phyloP scores from a whole-genome alignment of 2,113 vertebrate genomes.

The Petroica traversi region DNA sequence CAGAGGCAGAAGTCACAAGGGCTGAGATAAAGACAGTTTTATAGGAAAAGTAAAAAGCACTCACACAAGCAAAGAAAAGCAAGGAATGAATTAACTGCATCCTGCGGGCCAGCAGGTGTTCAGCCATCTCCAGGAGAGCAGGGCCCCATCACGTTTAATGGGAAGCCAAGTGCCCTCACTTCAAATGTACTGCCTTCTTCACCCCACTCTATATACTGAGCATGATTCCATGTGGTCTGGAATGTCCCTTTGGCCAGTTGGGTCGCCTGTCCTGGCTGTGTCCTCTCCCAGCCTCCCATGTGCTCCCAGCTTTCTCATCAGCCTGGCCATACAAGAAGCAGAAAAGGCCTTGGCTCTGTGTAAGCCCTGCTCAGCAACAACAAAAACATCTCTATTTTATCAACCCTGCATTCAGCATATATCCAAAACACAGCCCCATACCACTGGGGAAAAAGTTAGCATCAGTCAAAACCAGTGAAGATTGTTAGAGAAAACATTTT shows the following conservation, averaged over 20 bases:
- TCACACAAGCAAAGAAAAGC: not conserved
- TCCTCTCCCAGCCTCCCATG: not conserved
- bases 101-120: not conserved
- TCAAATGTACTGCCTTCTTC: not conserved
- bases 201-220: not conserved
- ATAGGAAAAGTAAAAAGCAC: not conserved
- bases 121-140: not conserved
- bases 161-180: not conserved
- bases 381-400: not conserved
- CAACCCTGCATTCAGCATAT: not conserved
- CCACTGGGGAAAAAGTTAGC: not conserved
- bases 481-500: not conserved
- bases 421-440: not conserved
- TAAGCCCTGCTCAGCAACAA: not conserved
- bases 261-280: not conserved
- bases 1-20: not conserved
- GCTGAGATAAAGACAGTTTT: not conserved
- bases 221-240: too few species aligned
- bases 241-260: not conserved
- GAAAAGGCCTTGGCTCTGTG: not conserved
- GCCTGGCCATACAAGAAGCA: rapidly evolving
- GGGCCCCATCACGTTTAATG: rapidly evolving
- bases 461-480: not conserved
- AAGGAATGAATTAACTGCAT: not conserved
- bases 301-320: not conserved